A percentile compares a stretch with the other conserved stretches of the same genome.
Evolutionary conservation across 2,888 invertebrate genomes (phyloP).

Genomic region (Drosophila sordidapex): DNA sequence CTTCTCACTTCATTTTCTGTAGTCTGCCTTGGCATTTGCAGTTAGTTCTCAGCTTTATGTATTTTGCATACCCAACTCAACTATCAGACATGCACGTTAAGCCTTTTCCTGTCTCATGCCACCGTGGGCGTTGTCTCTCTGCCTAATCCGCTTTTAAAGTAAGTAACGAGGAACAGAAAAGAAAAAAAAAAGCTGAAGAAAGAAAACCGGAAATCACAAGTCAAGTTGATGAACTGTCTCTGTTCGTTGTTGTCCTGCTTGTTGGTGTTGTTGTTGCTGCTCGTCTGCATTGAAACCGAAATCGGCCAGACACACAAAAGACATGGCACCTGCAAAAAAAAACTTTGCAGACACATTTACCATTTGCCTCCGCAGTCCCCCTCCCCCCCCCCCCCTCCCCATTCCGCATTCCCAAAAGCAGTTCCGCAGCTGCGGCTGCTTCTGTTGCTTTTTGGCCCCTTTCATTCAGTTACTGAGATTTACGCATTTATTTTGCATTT

Average conservation of each 20-base stretch:
- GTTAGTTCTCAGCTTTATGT: conserved; percentile 12
- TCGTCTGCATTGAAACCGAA: conserved; percentile 63
- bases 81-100: conserved; percentile 73
- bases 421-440: conserved; percentile 27
- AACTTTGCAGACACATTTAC: conserved; percentile 76
- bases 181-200: conserved; percentile 21
- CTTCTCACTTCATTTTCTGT: conserved; percentile 15
- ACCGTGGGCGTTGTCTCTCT: conserved; percentile 73
- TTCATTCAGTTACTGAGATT: conserved; percentile 64
- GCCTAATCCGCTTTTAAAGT: conserved; percentile 77
- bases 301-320: conserved; percentile 66
- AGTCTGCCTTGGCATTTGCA: neutral
- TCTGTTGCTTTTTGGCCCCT: conserved; percentile 17
- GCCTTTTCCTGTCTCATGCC: conserved; percentile 58
- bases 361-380: conserved; percentile 25
- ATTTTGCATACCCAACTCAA: conserved; percentile 62
- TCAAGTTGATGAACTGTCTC: conserved; percentile 77
- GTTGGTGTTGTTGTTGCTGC: conserved; percentile 24
- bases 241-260: conserved; percentile 38
- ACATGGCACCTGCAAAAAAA: conserved; percentile 71
- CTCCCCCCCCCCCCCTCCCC: too few relatives aligned
- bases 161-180: conserved; percentile 55
- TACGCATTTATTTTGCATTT: conserved; percentile 82
- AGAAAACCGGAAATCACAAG: conserved; percentile 77
- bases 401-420: conserved; percentile 6